Conservation (phyloP, 2,888 invertebrate species). For the Drosophila seclusa region DNA sequence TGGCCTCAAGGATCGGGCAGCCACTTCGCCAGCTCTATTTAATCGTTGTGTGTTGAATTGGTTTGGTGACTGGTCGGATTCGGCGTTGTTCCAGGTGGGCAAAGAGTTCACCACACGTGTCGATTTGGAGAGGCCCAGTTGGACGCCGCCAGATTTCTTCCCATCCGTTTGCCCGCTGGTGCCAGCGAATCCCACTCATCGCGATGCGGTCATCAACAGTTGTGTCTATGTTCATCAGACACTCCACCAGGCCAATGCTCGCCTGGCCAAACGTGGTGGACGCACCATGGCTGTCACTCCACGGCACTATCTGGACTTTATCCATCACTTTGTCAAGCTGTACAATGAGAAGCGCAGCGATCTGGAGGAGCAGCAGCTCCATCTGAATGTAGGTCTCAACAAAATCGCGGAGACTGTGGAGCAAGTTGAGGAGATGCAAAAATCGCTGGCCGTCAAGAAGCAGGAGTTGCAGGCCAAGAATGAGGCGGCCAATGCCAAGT, state of each 20-base stretch:
- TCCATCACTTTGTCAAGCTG: slow-evolving; percentile 98
- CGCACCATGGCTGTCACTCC: slow-evolving; percentile 99
- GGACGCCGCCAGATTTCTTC: slow-evolving; percentile 95
- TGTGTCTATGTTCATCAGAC: slow-evolving; percentile 99
- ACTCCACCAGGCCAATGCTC: slow-evolving; percentile 96
- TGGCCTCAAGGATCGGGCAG: slow-evolving; percentile 98
- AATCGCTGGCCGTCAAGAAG: slow-evolving; percentile 98
- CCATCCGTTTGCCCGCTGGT: slow-evolving; percentile 93
- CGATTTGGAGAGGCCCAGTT: slow-evolving; percentile 95
- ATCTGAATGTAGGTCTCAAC: slow-evolving; percentile 98
- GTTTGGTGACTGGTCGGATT: slow-evolving; percentile 99
- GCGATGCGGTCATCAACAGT: slow-evolving; percentile 99
- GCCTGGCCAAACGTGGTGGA: slow-evolving; percentile 95
- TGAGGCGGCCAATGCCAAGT: slow-evolving; percentile 99
- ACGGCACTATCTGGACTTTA: slow-evolving; percentile 98
- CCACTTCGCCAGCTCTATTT: slow-evolving; percentile 99
- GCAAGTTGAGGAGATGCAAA: slow-evolving; percentile 99
- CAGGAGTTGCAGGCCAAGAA: slow-evolving; percentile 98
- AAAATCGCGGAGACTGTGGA: slow-evolving; percentile 99
- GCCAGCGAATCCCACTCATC: slow-evolving; percentile 91
- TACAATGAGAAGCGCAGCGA: slow-evolving; percentile 99
- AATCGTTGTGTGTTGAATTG: slow-evolving; percentile 99
- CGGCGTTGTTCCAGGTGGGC: slow-evolving; percentile 97
- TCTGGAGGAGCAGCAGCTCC: slow-evolving; percentile 99
- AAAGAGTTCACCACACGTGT: slow-evolving; percentile 98